A percentile compares a stretch with the other conserved stretches of the same genome.
These are phyloP conservation scores for Quadroppia sp. DNA, from an alignment of 2,888 invertebrate genomes.

Conservation along the genomic window DNA sequence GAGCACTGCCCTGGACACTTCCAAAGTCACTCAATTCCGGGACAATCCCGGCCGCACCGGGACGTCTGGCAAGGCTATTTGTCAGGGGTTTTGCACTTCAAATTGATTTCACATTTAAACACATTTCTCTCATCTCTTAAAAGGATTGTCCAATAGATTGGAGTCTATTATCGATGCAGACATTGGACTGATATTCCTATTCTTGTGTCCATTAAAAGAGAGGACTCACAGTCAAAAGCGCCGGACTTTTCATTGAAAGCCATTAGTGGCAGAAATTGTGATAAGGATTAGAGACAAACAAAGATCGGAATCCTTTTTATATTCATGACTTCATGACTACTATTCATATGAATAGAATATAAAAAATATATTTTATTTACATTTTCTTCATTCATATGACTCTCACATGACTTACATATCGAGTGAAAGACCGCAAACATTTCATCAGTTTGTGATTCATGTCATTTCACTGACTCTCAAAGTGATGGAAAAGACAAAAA, in stretches of 20 bases:
- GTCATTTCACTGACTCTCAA: background rate
- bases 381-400: too few species aligned
- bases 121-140: too few species aligned
- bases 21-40: too few species aligned
- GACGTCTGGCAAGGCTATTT: too few species aligned
- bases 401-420: background rate
- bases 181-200: background rate
- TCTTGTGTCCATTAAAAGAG: background rate
- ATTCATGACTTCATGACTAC: conserved; percentile 9
- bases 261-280: background rate
- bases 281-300: background rate
- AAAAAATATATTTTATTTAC: too few species aligned
- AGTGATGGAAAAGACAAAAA: background rate
- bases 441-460: background rate
- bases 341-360: background rate
- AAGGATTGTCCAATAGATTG: too few species aligned
- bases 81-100: too few species aligned
- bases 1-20: too few species aligned
- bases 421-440: background rate
- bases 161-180: background rate
- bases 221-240: background rate
- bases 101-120: too few species aligned
- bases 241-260: background rate
- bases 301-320: background rate
- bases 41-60: too few species aligned